Conservation (phyloP, 2,888 invertebrate genomes). For the Azorinus chamasolen region DNA sequence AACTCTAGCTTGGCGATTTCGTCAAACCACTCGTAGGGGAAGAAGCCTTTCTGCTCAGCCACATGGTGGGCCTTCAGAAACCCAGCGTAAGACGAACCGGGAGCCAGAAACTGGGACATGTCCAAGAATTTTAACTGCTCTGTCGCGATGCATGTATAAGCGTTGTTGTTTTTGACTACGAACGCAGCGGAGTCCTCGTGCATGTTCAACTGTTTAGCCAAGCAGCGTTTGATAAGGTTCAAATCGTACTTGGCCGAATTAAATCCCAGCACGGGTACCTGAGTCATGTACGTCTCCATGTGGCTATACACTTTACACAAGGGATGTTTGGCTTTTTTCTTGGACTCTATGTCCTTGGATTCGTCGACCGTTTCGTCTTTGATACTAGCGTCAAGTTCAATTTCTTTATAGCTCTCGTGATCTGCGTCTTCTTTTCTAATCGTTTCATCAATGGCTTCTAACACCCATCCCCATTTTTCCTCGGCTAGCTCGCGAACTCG, state of each 20-base stretch:
- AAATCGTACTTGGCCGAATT: no score
- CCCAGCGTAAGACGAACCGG: no score
- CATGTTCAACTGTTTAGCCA: no score
- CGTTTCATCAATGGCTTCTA: no score
- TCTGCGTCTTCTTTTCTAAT: slow-evolving; percentile 45
- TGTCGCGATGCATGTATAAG: neutral
- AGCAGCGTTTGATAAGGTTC: no score
- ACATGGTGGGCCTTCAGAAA: slow-evolving; percentile 56
- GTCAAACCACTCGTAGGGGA: no score
- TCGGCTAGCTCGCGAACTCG: slow-evolving; percentile 19
- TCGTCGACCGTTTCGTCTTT: neutral
- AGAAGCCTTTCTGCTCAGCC: slow-evolving; percentile 44
- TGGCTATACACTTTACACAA: neutral
- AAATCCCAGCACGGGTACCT: neutral
- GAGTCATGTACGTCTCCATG: neutral
- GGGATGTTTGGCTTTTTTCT: slow-evolving; percentile 16
- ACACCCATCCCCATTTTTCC: no score
- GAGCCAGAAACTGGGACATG: no score
- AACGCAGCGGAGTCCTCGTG: neutral
- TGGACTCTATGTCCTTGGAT: slow-evolving; percentile 1
- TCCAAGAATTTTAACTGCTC: no score
- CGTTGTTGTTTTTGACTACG: neutral
- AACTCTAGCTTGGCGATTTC: no score
- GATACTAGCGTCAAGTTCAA: neutral
- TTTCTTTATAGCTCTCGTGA: slow-evolving; percentile 10